Conservation (phyloP, 2,113 vertebrate species). For the Colius striatus region DNA sequence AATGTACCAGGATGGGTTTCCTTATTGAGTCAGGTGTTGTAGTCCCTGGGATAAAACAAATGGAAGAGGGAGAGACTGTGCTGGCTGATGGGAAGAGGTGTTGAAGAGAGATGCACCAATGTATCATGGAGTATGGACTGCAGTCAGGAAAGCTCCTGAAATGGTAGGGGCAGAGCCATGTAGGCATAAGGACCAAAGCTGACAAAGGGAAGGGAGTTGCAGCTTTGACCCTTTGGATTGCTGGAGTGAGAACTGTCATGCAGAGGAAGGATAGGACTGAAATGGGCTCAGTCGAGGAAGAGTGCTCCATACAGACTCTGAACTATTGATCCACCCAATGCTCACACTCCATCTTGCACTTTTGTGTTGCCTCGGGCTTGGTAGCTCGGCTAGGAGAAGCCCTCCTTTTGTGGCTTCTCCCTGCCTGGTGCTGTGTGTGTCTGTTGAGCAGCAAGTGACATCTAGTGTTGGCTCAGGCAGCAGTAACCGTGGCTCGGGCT, state of each 20-base stretch:
- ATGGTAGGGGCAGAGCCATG: neutral
- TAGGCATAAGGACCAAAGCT: neutral
- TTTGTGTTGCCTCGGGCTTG: neutral
- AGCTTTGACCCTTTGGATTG: neutral
- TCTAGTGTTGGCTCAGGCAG: conserved; percentile 13
- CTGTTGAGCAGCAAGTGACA: conserved; percentile 43
- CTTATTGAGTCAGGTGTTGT: neutral
- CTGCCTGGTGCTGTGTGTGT: neutral
- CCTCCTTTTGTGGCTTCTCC: neutral
- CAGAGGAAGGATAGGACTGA: neutral
- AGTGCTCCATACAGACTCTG: neutral
- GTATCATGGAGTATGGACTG: neutral
- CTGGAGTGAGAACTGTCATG: neutral
- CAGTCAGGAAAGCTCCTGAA: neutral
- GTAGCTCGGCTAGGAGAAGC: neutral
- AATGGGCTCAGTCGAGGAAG: neutral
- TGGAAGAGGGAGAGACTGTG: neutral
- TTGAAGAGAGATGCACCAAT: neutral
- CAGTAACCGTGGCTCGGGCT: neutral
- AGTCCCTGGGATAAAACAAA: neutral
- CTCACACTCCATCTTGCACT: neutral
- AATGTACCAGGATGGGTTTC: neutral
- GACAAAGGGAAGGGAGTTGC: neutral
- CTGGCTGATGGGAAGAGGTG: neutral
- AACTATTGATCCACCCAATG: neutral